These are phyloP conservation scores for Gyps fulvus DNA, from an alignment of 2,113 vertebrate genomes.

Conservation along the genomic window DNA sequence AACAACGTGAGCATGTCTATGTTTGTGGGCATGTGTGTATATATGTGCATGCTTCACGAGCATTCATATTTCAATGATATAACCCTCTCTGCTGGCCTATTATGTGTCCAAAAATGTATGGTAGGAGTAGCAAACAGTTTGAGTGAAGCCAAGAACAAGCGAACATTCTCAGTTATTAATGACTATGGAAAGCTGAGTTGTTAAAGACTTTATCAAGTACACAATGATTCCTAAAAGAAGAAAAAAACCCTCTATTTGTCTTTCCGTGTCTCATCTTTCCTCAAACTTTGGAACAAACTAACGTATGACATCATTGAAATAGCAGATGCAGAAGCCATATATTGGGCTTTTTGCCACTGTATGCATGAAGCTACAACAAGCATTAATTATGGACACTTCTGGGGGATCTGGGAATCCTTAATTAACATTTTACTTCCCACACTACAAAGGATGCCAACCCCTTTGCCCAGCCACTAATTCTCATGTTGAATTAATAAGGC, in stretches of 20 bases:
- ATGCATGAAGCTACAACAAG: neutral
- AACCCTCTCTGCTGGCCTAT: neutral
- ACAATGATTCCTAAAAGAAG: neutral
- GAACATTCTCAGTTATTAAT: neutral
- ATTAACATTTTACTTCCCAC: neutral
- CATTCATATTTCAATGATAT: neutral
- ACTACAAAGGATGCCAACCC: neutral
- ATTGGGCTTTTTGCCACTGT: neutral
- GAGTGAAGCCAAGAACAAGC: neutral
- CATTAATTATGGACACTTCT: neutral
- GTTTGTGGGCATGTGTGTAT: neutral
- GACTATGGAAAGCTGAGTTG: neutral
- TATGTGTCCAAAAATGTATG: neutral
- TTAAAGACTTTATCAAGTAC: neutral
- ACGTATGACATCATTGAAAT: neutral
- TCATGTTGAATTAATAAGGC: neutral
- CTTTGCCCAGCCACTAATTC: neutral
- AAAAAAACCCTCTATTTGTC: fast-evolving
- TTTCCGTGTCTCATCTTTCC: neutral
- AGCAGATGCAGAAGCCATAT: neutral
- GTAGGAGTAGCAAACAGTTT: neutral
- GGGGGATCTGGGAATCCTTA: neutral
- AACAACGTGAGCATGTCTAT: neutral
- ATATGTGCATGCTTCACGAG: neutral
- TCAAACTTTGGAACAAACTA: neutral